Evolutionary conservation across 2,797 vertebrate species (phyloP), one percentile per base, ranked within the genome.

Genomic region (Chrysocyon brachyurus): DNA sequence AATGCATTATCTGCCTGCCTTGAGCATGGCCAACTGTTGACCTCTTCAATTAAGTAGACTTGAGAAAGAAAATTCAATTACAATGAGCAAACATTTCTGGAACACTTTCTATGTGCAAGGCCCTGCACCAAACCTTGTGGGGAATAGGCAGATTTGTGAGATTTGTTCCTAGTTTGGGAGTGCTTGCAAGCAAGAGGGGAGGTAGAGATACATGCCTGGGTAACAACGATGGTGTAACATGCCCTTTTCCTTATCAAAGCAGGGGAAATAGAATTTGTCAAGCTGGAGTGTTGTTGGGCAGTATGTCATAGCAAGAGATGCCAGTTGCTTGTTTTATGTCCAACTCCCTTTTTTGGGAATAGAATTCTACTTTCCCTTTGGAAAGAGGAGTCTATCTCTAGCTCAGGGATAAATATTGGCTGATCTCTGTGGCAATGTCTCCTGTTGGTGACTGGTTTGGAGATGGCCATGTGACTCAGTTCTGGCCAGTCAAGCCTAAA

Each of bases 21-120:
- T 91, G 91, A 98, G 97, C 96, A 94, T 94, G 92, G 94, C 56
- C 94, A 96, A 97, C 92, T 96, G 61, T 61, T 97, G 97, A 98
- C 96, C 97, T 96, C 81, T 82, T 90, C 95, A 98, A 98, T 98
- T 97, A 98, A 95, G 90, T 22, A 86, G 73, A 90, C 75, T 93
- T 77, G 59, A 96, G 96, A 96, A 93, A 94, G 94, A 97, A 98
- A 97, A 97, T 97, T 96, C 94, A 96, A 96, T 97, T 97, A 98
- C n/a, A 97, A 94, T n/a, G 96, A 97, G 93, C 93, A 97, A 95
- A 97, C 3, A 31, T 92, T 96, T 91, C 92, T 93, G 52, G 73
- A 96, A 91, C 56, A 96, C 59, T 91, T 87, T 84, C 77, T 81
- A 16, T 56, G 72, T 92, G 33, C 40, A 68, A 88, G 40, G 66